phyloP scores from a whole-genome alignment of 2,888 invertebrate genomes.

The Zootermopsis nevadensis region DNA sequence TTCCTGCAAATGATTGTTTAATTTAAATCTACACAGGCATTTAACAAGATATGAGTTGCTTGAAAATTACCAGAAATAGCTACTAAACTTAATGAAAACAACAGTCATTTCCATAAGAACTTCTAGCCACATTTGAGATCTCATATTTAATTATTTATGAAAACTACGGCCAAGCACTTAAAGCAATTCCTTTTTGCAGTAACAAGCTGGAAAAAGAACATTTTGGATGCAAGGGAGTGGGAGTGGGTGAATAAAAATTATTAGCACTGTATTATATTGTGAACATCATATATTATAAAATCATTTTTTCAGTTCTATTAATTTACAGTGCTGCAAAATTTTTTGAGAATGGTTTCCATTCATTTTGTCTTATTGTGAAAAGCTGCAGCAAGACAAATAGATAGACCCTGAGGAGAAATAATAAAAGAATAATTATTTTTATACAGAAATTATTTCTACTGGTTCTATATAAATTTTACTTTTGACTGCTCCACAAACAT shows the following conservation, averaged over 20 bases:
- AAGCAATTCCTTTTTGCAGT: no score
- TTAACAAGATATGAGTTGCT: no score
- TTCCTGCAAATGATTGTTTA: no score
- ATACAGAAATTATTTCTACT: neutral
- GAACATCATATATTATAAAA: constrained; percentile 19
- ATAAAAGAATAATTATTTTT: neutral
- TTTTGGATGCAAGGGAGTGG: neutral
- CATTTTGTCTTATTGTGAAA: neutral
- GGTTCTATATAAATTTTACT: neutral
- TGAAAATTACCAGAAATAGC: no score
- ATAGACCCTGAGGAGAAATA: constrained; percentile 9
- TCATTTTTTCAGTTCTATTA: constrained; percentile 5
- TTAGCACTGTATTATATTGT: neutral
- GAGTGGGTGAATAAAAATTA: neutral
- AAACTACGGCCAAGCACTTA: no score
- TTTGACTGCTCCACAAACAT: neutral
- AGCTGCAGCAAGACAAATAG: neutral
- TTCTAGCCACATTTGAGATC: no score
- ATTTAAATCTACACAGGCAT: no score
- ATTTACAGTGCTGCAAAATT: constrained; percentile 11
- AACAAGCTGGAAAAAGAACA: no score
- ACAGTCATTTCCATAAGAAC: no score
- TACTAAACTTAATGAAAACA: no score
- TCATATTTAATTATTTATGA: no score
- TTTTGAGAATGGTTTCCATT: neutral